phyloP scores from a whole-genome alignment of 2,113 vertebrate genomes.

The Gavia stellata region DNA sequence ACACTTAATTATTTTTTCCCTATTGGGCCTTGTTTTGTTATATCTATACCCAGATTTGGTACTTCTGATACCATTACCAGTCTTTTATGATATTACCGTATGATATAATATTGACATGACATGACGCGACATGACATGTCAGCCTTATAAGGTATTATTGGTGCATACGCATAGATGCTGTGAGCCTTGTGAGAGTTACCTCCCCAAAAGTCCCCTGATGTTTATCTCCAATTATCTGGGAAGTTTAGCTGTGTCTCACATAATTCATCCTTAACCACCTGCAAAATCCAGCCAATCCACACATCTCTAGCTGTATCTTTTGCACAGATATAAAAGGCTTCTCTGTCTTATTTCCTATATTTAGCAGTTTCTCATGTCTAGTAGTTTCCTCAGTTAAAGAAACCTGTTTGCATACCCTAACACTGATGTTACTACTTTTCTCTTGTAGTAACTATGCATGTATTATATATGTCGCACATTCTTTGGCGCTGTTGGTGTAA shows the following conservation, averaged over 20 bases:
- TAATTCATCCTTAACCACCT: neutral
- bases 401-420: neutral
- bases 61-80: neutral
- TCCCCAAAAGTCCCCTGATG: fast-evolving
- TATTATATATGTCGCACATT: neutral
- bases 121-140: too few species aligned
- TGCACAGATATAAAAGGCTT: neutral
- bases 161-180: neutral
- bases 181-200: neutral
- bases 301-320: neutral
- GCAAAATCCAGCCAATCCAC: neutral
- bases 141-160: neutral
- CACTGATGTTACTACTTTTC: fast-evolving
- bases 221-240: neutral
- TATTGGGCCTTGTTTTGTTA: neutral
- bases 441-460: neutral
- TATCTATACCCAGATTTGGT: neutral
- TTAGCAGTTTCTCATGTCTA: neutral
- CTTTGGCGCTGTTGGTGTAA: neutral
- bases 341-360: neutral
- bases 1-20: neutral
- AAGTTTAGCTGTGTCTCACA: neutral
- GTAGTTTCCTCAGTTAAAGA: neutral
- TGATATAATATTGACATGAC: too few species aligned
- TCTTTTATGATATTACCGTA: neutral